These are phyloP conservation scores for Callinectes sapidus DNA, from an alignment of 2,888 invertebrate species.

Conservation along the genomic window DNA sequence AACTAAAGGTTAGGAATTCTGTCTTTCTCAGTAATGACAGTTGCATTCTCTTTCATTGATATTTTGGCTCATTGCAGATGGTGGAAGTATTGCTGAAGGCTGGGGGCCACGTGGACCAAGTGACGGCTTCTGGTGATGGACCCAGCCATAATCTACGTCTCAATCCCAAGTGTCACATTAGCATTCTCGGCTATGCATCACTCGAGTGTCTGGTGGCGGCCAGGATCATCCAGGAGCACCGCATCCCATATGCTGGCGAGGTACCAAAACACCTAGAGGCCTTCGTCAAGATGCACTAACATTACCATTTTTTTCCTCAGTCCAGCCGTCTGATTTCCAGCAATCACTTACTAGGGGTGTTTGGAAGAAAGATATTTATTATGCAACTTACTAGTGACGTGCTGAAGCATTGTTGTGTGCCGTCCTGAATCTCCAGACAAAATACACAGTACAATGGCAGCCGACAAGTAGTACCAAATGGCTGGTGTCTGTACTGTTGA, in stretches of 20 bases:
- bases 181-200: constrained; percentile 79
- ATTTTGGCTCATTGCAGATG: constrained; percentile 77
- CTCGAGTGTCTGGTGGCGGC: constrained; percentile 92
- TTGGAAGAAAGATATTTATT: neutral
- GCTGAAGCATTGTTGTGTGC: constrained; percentile 3
- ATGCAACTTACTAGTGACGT: constrained; percentile 17
- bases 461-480: constrained; percentile 11
- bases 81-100: constrained; percentile 82
- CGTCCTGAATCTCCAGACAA: neutral
- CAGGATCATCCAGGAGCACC: constrained; percentile 82
- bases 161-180: constrained; percentile 89
- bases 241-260: constrained; percentile 81
- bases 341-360: neutral
- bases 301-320: neutral
- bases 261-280: constrained; percentile 83
- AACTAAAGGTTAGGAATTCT: neutral
- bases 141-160: constrained; percentile 56
- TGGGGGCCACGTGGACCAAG: constrained; percentile 72
- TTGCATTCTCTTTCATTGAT: neutral
- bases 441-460: neutral
- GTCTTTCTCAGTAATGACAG: neutral
- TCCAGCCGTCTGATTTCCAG: neutral
- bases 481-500: neutral
- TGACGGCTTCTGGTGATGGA: constrained; percentile 60
- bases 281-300: constrained; percentile 79